Percentiles rank a stretch among this genome's conserved stretches.
These are phyloP conservation scores for Grammomys dolichurus DNA, from an alignment of 2,113 vertebrate genomes.

Conservation along the genomic window DNA sequence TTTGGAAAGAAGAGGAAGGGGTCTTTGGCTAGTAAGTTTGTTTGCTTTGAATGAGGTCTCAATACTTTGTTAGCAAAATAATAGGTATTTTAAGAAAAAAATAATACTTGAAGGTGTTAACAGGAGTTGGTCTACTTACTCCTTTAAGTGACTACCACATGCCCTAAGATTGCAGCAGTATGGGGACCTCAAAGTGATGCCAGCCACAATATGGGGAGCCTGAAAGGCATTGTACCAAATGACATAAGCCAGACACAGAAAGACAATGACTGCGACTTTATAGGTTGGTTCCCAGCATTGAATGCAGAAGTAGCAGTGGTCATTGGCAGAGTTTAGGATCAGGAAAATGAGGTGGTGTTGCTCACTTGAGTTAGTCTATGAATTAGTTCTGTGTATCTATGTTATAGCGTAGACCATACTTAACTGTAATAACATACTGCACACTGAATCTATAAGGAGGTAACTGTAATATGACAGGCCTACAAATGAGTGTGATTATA, in stretches of 20 bases:
- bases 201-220: background rate
- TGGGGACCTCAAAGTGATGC: background rate
- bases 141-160: background rate
- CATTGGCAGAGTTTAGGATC: background rate
- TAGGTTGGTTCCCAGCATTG: background rate
- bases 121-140: background rate
- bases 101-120: background rate
- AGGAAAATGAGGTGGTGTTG: background rate
- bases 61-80: background rate
- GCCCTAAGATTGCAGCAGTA: background rate
- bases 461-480: background rate
- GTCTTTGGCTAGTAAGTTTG: conserved; percentile 15
- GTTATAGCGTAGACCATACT: background rate
- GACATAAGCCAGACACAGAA: background rate
- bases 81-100: background rate
- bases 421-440: background rate
- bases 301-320: background rate
- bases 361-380: background rate
- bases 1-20: background rate
- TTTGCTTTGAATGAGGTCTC: conserved; percentile 51
- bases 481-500: background rate
- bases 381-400: background rate
- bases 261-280: background rate
- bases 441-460: background rate
- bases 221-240: background rate